phyloP scores from a whole-genome alignment of 2,797 vertebrate species.

The Nasua narica region DNA sequence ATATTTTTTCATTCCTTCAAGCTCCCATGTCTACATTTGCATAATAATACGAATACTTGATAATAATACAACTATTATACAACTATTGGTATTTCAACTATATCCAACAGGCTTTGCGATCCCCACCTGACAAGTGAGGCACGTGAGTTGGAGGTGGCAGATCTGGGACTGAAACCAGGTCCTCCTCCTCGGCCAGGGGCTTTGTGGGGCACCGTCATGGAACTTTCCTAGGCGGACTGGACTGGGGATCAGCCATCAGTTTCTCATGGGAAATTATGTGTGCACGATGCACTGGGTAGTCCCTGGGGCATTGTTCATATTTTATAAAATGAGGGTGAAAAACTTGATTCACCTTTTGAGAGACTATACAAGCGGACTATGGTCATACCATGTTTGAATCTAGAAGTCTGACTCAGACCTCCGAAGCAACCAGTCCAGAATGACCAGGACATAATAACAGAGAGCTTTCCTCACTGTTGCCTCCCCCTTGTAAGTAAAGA shows the following conservation, averaged over 20 bases:
- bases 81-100: not conserved
- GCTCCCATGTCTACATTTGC: not conserved
- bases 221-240: not conserved
- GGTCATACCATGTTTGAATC: not conserved
- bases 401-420: not conserved
- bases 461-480: not conserved
- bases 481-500: not conserved
- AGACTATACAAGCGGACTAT: not conserved
- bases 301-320: not conserved
- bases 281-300: not conserved
- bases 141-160: not conserved
- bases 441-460: not conserved
- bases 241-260: not conserved
- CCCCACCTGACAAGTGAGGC: not conserved
- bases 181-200: not conserved
- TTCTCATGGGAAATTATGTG: not conserved
- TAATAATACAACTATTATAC: not conserved
- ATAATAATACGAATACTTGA: not conserved
- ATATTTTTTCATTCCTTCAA: not conserved
- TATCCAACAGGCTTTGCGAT: not conserved
- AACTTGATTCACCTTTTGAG: not conserved
- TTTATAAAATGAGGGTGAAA: not conserved
- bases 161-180: too few species aligned
- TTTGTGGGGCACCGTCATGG: accelerated
- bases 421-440: not conserved